Percentiles rank a stretch among this genome's conserved stretches.
Conservation (phyloP, 2,888 invertebrate species). For the Latheticus oryzae region DNA sequence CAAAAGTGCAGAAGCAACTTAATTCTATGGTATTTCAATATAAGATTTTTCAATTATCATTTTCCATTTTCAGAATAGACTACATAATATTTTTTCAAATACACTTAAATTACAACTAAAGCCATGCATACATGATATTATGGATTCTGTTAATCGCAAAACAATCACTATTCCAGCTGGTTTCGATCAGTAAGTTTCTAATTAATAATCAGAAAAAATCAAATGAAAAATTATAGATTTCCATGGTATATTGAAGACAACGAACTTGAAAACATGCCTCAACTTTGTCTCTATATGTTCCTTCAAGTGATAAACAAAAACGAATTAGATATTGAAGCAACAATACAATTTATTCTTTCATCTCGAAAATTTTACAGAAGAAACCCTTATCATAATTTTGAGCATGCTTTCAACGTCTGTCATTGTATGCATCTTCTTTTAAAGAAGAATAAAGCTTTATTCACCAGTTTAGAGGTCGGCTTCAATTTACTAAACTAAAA, state of each 20-base stretch:
- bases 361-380: slow-evolving; percentile 67
- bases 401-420: slow-evolving; percentile 73
- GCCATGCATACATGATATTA: slow-evolving; percentile 69
- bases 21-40: slow-evolving; percentile 39
- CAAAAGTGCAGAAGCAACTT: slow-evolving; percentile 66
- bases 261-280: slow-evolving; percentile 67
- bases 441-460: no score
- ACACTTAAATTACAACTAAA: slow-evolving; percentile 67
- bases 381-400: slow-evolving; percentile 73
- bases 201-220: slow-evolving; percentile 37
- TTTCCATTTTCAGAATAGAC: slow-evolving; percentile 7
- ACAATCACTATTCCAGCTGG: slow-evolving; percentile 64
- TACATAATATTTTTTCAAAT: slow-evolving; percentile 51
- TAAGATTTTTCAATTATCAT: neutral
- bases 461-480: no score
- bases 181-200: slow-evolving; percentile 67
- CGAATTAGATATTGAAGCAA: slow-evolving; percentile 61
- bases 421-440: slow-evolving; percentile 73
- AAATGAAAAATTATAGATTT: slow-evolving; percentile 66
- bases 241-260: slow-evolving; percentile 70
- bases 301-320: slow-evolving; percentile 65
- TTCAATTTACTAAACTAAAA: slow-evolving; percentile 50
- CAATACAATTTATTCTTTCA: slow-evolving; percentile 68
- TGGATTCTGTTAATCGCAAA: slow-evolving; percentile 63
- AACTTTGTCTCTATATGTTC: slow-evolving; percentile 69